Conservation (phyloP, 2,888 invertebrate species). For the Acheta domesticus region DNA sequence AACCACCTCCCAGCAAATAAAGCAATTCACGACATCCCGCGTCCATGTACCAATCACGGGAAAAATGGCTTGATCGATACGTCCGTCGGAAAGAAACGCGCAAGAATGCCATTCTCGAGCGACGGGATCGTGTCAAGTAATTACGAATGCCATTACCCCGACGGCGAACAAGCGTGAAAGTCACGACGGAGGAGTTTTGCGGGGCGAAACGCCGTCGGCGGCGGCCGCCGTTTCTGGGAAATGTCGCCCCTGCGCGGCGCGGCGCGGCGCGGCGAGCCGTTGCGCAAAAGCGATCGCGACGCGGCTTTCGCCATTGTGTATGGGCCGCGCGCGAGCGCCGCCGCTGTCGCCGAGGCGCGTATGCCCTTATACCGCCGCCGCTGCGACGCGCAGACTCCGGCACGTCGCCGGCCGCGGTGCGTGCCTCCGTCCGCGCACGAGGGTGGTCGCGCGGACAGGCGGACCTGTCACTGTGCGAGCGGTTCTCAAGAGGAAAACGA, state of each 20-base stretch:
- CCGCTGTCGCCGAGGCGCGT: background rate
- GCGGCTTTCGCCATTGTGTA: background rate
- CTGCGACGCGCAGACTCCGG: background rate
- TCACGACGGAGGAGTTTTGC: background rate
- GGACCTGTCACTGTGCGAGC: too few relatives aligned
- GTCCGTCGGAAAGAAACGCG: background rate
- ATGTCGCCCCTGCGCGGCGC: background rate
- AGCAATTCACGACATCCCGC: background rate
- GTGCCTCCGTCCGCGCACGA: background rate
- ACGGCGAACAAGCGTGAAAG: background rate
- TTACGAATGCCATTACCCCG: slow-evolving; percentile 9
- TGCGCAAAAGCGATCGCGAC: background rate
- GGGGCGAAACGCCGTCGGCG: background rate
- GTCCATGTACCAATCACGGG: background rate
- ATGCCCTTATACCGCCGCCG: slow-evolving; percentile 18
- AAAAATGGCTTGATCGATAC: background rate
- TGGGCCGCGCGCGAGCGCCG: background rate
- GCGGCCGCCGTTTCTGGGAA: background rate
- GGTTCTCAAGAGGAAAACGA: too few relatives aligned
- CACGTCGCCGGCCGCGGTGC: background rate
- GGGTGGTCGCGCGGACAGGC: too few relatives aligned
- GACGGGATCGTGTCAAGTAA: slow-evolving; percentile 18
- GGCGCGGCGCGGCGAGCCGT: background rate
- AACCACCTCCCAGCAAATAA: background rate
- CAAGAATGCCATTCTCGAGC: background rate